Evolutionary conservation across 1,140 invertebrate species (phyloP).

Genomic region (Ylistrum balloti): DNA sequence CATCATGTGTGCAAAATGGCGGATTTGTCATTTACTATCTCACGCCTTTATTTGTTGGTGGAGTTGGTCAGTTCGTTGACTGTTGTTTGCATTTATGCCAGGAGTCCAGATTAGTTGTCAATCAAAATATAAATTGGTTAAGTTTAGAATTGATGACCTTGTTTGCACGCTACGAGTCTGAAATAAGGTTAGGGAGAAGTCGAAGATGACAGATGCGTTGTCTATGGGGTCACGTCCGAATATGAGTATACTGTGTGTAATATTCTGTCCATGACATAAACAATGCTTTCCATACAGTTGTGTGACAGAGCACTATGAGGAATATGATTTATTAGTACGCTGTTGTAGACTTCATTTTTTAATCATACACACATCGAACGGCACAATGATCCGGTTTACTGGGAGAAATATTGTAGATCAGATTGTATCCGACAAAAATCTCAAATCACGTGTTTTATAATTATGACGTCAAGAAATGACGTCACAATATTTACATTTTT

Average conservation of each 20-base stretch:
- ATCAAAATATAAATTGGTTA: neutral
- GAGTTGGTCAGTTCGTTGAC: neutral
- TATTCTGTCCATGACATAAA: neutral
- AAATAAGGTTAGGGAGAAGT: neutral
- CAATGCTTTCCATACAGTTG: neutral
- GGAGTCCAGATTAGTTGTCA: neutral
- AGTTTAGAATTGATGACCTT: conserved; percentile 1
- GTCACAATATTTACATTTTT: too few relatives aligned
- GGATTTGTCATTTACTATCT: neutral
- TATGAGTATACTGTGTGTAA: neutral
- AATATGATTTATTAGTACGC: neutral
- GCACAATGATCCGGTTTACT: too few relatives aligned
- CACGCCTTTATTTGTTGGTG: neutral
- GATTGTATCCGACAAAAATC: too few relatives aligned
- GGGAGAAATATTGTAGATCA: too few relatives aligned
- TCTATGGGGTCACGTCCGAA: neutral
- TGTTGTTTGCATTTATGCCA: neutral
- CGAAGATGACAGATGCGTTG: neutral
- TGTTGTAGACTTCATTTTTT: neutral
- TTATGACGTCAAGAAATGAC: too few relatives aligned
- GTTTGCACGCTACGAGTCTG: neutral
- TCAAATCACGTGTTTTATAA: too few relatives aligned
- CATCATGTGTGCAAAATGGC: neutral
- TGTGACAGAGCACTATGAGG: neutral
- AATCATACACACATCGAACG: neutral